Evolutionary conservation across 2,888 invertebrate species (phyloP).

Genomic region (Macaria notata): DNA sequence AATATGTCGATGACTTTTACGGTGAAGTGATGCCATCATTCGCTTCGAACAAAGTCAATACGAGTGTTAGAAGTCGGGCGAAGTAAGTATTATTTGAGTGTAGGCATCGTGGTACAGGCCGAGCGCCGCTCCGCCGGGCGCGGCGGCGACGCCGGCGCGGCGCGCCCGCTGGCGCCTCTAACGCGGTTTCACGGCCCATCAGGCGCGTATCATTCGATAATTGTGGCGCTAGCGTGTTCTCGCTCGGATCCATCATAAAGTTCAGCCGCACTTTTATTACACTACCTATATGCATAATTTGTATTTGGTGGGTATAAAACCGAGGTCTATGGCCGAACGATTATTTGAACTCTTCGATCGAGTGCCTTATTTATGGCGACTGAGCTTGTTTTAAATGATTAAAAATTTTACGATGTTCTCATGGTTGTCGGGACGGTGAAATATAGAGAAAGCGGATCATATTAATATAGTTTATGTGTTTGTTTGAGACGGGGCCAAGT

Average conservation of each 20-base stretch:
- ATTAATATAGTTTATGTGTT: slow-evolving; percentile 35
- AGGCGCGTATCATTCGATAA: slow-evolving; percentile 36
- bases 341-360: slow-evolving; percentile 38
- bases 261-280: slow-evolving; percentile 33
- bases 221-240: slow-evolving; percentile 33
- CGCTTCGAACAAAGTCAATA: too few relatives aligned
- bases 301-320: slow-evolving; percentile 33
- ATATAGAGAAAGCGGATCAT: slow-evolving; percentile 35
- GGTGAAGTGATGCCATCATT: too few relatives aligned
- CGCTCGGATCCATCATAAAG: slow-evolving; percentile 36
- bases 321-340: slow-evolving; percentile 34
- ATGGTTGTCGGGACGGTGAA: slow-evolving; percentile 30
- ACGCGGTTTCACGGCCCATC: slow-evolving; percentile 31
- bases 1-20: slow-evolving; percentile 25
- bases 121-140: background rate
- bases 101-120: slow-evolving; percentile 32
- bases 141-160: slow-evolving; percentile 3
- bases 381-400: slow-evolving; percentile 39
- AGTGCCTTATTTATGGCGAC: slow-evolving; percentile 38
- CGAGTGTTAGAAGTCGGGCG: slow-evolving; percentile 27
- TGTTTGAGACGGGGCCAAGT: slow-evolving; percentile 17
- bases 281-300: slow-evolving; percentile 35
- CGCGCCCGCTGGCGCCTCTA: slow-evolving; percentile 15
- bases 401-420: slow-evolving; percentile 38
- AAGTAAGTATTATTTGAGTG: slow-evolving; percentile 30